Evolutionary conservation across 2,888 invertebrate genomes (phyloP).

Genomic region (Lasiommata megera): DNA sequence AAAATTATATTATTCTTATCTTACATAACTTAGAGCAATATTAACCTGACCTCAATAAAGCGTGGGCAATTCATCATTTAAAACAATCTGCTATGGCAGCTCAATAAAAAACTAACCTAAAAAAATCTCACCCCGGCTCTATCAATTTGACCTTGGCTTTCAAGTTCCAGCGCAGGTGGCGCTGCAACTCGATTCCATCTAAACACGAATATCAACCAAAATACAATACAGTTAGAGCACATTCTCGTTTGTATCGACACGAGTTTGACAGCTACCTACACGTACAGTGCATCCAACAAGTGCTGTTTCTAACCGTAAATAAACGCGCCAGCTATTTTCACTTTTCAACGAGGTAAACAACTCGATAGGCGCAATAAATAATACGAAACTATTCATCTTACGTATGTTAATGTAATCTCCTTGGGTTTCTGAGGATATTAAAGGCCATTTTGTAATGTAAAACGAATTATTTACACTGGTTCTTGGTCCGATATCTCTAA

Average conservation of each 20-base stretch:
- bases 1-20: too few relatives aligned
- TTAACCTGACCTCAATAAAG: too few relatives aligned
- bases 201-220: slow-evolving; percentile 7
- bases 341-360: slow-evolving; percentile 3
- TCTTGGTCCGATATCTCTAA: slow-evolving; percentile 24
- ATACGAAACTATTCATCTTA: neutral
- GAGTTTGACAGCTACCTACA: slow-evolving; percentile 32
- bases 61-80: too few relatives aligned
- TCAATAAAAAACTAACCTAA: slow-evolving; percentile 17
- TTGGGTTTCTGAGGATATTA: neutral
- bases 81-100: neutral
- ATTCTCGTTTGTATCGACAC: slow-evolving; percentile 2
- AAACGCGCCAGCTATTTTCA: slow-evolving; percentile 28
- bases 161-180: slow-evolving; percentile 32
- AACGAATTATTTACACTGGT: neutral
- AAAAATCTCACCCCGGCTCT: slow-evolving; percentile 22
- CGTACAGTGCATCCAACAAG: slow-evolving; percentile 37
- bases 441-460: neutral
- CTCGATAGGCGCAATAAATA: neutral
- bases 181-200: slow-evolving; percentile 26
- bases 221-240: neutral
- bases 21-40: too few relatives aligned
- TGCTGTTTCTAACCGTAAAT: slow-evolving; percentile 27
- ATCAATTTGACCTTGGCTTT: slow-evolving; percentile 34
- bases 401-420: neutral